Conservation (phyloP, 2,113 vertebrate species). For the Leiothrix lutea region DNA sequence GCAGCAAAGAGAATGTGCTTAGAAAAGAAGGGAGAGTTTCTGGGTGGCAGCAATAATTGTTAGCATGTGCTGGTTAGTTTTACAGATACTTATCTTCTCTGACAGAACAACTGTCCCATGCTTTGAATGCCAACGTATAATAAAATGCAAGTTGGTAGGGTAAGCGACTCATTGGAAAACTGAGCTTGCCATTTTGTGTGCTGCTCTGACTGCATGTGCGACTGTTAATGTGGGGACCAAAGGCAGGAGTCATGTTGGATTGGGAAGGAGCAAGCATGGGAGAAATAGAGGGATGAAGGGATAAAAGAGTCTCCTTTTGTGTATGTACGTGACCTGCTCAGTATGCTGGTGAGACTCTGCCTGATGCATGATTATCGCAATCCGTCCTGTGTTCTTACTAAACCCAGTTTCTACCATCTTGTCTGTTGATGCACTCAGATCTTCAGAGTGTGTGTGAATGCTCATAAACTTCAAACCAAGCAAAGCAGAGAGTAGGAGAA, state of each 20-base stretch:
- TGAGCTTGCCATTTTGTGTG: neutral
- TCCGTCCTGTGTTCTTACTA: neutral
- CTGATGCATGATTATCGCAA: neutral
- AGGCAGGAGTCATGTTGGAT: neutral
- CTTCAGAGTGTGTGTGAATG: neutral
- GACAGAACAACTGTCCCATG: neutral
- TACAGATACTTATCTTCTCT: neutral
- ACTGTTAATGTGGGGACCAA: neutral
- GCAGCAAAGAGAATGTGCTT: neutral
- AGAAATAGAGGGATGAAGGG: neutral
- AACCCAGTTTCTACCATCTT: neutral
- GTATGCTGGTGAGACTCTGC: neutral
- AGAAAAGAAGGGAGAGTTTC: neutral
- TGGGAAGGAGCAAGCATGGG: neutral
- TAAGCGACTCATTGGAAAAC: fast-evolving
- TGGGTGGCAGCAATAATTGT: neutral
- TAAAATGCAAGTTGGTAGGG: neutral
- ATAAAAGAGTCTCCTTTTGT: neutral
- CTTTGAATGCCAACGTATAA: neutral
- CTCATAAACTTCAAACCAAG: neutral
- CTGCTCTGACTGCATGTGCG: neutral
- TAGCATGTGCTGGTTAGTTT: neutral
- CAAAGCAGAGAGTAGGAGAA: neutral
- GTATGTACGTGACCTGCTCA: fast-evolving
- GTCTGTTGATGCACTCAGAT: fast-evolving